phyloP scores from a whole-genome alignment of 2,113 vertebrate species.

The Pedetes capensis region DNA sequence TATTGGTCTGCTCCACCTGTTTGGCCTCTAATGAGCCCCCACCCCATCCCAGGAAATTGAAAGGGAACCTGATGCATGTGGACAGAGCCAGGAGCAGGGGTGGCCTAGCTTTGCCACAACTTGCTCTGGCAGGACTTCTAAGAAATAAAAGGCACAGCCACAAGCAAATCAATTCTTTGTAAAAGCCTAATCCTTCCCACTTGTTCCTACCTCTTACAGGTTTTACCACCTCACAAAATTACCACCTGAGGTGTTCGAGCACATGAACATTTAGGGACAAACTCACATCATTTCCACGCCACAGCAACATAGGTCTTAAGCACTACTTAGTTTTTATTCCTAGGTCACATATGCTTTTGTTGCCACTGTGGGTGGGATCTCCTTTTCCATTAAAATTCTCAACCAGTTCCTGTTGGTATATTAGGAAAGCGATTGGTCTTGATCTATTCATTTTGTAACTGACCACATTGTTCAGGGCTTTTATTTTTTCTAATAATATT shows the following conservation, averaged over 20 bases:
- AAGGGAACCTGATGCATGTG: neutral
- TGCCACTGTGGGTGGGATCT: neutral
- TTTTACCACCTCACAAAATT: neutral
- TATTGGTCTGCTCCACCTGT: no score
- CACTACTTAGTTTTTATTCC: neutral
- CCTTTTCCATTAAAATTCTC: neutral
- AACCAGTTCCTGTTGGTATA: neutral
- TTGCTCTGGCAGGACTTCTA: neutral
- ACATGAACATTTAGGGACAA: neutral
- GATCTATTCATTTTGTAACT: conserved; percentile 44
- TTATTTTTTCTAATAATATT: conserved; percentile 39
- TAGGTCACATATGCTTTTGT: neutral
- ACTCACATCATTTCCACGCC: neutral
- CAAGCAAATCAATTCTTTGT: neutral
- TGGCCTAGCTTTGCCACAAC: neutral
- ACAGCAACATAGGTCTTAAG: neutral
- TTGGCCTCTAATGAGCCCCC: neutral
- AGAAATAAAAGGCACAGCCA: neutral
- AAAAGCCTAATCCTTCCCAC: neutral
- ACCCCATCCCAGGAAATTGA: neutral
- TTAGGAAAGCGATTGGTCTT: conserved; percentile 49
- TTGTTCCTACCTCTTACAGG: neutral
- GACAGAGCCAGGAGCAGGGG: accelerated
- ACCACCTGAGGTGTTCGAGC: neutral
- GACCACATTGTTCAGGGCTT: neutral